A percentile compares a stretch with the other conserved stretches of the same genome.
Evolutionary conservation across 1,140 invertebrate genomes (phyloP).

Genomic region (Ladona fulva): DNA sequence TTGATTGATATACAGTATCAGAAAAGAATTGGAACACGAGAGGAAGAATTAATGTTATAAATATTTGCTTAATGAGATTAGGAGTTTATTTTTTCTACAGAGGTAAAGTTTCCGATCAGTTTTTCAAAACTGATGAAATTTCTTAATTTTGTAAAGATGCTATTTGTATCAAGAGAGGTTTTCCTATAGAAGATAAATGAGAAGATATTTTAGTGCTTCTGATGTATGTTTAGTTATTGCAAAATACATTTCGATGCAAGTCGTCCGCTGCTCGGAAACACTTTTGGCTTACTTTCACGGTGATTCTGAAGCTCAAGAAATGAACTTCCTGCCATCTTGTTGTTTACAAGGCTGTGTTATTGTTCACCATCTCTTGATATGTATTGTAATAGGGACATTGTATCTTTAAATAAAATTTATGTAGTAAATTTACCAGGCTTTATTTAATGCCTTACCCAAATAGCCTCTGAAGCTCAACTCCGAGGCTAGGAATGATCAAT

Average conservation of each 20-base stretch:
- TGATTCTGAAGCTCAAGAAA: no score
- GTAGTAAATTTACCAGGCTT: neutral
- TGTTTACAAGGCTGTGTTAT: constrained; percentile 9
- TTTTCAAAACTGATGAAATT: neutral
- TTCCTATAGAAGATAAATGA: no score
- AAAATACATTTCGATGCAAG: no score
- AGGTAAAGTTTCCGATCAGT: neutral
- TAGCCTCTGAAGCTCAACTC: no score
- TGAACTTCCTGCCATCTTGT: neutral
- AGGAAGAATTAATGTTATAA: neutral
- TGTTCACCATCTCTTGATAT: constrained; percentile 6
- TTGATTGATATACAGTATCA: neutral
- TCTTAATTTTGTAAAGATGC: neutral
- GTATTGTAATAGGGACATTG: neutral
- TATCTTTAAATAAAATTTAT: neutral
- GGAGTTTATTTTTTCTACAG: neutral
- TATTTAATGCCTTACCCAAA: no score
- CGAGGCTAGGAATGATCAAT: no score
- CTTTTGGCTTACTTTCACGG: no score
- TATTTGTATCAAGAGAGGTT: no score
- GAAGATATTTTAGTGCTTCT: no score
- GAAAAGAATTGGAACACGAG: neutral
- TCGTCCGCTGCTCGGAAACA: no score
- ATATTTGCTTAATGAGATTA: neutral
- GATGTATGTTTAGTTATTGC: no score